Evolutionary conservation across 2,888 invertebrate genomes (phyloP).

Genomic region (Dolichopus griseipennis): DNA sequence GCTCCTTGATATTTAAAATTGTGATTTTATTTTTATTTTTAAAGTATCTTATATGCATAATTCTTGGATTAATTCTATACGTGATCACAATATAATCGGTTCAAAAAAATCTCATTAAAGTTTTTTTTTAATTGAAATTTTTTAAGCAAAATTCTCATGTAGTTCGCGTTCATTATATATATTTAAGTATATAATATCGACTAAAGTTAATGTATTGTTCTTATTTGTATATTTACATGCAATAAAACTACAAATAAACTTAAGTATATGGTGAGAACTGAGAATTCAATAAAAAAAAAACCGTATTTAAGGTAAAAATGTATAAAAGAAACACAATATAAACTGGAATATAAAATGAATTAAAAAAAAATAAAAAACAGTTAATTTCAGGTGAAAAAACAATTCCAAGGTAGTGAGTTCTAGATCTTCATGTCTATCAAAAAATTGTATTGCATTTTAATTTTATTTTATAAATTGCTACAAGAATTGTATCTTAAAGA

Average conservation of each 20-base stretch:
- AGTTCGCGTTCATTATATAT: not conserved
- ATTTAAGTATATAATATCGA: not conserved
- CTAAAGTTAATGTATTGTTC: not conserved
- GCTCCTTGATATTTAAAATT: no score
- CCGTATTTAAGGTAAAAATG: not conserved
- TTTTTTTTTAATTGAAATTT: not conserved
- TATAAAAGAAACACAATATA: no score
- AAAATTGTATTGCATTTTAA: not conserved
- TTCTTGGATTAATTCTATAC: not conserved
- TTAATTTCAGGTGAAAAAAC: constrained; percentile 1
- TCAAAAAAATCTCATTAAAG: not conserved
- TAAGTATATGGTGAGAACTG: not conserved
- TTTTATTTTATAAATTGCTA: no score
- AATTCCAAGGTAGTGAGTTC: not conserved
- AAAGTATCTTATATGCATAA: no score
- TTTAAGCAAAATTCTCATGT: not conserved
- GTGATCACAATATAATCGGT: not conserved
- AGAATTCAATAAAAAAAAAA: not conserved
- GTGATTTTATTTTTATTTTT: no score
- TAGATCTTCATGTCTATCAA: not conserved
- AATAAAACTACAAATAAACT: not conserved
- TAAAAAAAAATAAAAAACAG: not conserved
- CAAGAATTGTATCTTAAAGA: no score
- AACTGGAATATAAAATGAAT: no score
- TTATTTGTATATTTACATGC: not conserved